phyloP scores from a whole-genome alignment of 1,140 invertebrate genomes.

The Elymnias hypermnestra region DNA sequence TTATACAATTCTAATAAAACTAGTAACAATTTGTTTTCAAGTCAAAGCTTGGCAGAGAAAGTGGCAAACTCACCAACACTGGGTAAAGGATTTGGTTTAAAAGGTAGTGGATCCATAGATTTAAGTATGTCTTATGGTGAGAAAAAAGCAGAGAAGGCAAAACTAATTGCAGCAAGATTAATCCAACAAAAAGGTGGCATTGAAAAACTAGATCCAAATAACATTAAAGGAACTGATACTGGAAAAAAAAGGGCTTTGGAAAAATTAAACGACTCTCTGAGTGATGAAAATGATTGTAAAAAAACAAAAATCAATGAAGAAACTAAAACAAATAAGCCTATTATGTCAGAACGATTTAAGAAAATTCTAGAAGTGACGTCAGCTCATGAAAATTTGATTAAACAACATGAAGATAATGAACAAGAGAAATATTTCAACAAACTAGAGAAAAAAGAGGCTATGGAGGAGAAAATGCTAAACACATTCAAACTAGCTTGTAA shows the following conservation, averaged over 20 bases:
- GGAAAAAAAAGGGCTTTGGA: constrained; percentile 76
- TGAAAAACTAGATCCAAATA: constrained; percentile 82
- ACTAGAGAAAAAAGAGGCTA: constrained; percentile 91
- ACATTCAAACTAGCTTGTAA: constrained; percentile 90
- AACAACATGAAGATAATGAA: constrained; percentile 83
- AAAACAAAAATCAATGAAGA: constrained; percentile 71
- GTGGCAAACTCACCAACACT: constrained; percentile 50
- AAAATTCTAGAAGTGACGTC: constrained; percentile 88
- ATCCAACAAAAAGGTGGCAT: constrained; percentile 81
- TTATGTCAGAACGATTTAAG: constrained; percentile 83
- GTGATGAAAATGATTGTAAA: constrained; percentile 60
- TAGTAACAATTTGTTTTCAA: constrained; percentile 13
- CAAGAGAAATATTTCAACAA: constrained; percentile 92
- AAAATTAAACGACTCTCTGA: constrained; percentile 61
- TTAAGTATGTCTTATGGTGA: constrained; percentile 78
- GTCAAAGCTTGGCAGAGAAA: constrained; percentile 42
- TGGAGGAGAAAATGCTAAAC: constrained; percentile 94
- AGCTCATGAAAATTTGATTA: constrained; percentile 84
- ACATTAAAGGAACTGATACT: constrained; percentile 75
- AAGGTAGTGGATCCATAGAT: constrained; percentile 77
- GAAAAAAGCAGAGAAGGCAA: constrained; percentile 77
- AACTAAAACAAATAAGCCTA: constrained; percentile 52
- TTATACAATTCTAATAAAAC: constrained; percentile 54
- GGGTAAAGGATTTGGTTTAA: constrained; percentile 59
- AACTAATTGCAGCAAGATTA: constrained; percentile 82